These are phyloP conservation scores for Epinotia ramella DNA, from an alignment of 2,888 invertebrate genomes.

Conservation along the genomic window DNA sequence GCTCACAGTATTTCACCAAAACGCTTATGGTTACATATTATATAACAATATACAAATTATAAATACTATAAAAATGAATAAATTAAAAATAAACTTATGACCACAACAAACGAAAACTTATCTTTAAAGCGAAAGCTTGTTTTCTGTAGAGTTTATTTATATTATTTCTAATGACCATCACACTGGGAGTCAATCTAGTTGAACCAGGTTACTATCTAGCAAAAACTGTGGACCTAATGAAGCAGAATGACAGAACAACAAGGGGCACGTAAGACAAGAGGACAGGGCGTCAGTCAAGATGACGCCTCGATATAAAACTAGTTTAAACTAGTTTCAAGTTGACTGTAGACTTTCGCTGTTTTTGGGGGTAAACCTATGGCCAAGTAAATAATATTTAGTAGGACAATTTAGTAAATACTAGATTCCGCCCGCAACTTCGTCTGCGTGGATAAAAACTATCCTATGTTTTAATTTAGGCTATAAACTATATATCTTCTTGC, in stretches of 20 bases:
- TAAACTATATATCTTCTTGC: no score
- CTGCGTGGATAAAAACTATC: no score
- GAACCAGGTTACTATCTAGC: constrained; percentile 35
- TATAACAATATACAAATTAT: no score
- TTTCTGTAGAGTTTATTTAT: not conserved
- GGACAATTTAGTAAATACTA: no score
- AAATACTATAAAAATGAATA: no score
- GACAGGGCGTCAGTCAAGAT: constrained; percentile 43
- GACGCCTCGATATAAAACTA: constrained; percentile 44
- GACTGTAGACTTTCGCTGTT: constrained; percentile 36
- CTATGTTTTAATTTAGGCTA: no score
- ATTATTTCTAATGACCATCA: not conserved
- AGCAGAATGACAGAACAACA: constrained; percentile 38
- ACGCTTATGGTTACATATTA: no score
- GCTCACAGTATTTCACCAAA: no score
- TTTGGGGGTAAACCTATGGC: not conserved
- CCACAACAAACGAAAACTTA: not conserved
- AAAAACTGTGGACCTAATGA: constrained; percentile 40
- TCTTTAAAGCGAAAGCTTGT: not conserved
- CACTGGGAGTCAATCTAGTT: not conserved
- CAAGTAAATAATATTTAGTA: no score
- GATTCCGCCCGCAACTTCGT: no score
- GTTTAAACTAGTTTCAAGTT: constrained; percentile 32
- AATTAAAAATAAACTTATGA: no score
- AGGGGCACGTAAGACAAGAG: constrained; percentile 21